Base-by-base conservation (phyloP, 2,797 vertebrate genomes). In the Cryptoblepharus egeriae region DNA sequence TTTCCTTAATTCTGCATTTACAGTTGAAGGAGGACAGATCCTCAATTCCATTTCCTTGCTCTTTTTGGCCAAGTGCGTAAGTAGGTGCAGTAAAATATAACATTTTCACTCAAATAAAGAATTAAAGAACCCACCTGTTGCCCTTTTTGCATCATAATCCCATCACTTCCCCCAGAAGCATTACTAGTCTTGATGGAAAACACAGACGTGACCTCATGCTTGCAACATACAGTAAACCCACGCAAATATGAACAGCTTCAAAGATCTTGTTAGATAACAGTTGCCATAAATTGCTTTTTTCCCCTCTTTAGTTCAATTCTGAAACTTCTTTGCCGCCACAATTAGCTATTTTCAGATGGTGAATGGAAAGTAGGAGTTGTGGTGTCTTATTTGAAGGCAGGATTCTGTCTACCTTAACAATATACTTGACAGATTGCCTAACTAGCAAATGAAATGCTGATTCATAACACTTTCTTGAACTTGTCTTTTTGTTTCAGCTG, bases 81-180 rank as follows among this genome's bases (percentile, higher is more conserved):
- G 37, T 68, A 84, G 20, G 0, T 0, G n/a, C 86, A 86, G 32
- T 68, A 86, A 91, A 85, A 58, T 13, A 28, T 4, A 6, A 68
- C 69, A 63, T n/a, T 82, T 67, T 52, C 64, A 88, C 52, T 58
- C 86, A 58, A 65, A 4, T 11, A 26, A 65, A 11, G 52, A 75
- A 75, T 20, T 16, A 18, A 10, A 16, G 4, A 1, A 52, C 49
- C 82, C 35, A 76, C 64, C 13, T 35, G 80, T 73, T 70, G 57
- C 18, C 81, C 78, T 90, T 58, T 42, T 85, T 35, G 7, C 45
- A 85, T 75, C 73, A 68, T 57, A 85, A 78, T 11, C 37, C 52
- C 60, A 73, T 3, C 32, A 74, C n/a, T 20, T 45, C 24, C 45
- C 35, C 61, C 5, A 55, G 2, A 75, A 18, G 13, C 58, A n/a